These are phyloP conservation scores for Chiridota heheva DNA, from an alignment of 35 echinoderm and acorn worm genomes.

Conservation along the genomic window DNA sequence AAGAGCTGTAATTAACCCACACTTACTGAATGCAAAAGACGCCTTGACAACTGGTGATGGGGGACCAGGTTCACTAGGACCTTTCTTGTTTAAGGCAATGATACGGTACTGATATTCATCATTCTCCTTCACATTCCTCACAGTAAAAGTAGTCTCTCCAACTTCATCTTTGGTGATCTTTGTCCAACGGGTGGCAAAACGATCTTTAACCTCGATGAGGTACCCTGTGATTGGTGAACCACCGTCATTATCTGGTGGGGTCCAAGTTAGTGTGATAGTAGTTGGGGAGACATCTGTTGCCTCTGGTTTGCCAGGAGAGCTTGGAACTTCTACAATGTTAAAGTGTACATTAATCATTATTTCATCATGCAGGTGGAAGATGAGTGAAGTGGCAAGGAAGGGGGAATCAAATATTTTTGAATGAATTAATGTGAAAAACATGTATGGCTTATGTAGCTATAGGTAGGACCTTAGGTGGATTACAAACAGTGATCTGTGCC, in stretches of 20 bases:
- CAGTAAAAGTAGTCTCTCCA: constrained; percentile 50
- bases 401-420: too few species aligned
- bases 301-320: constrained; percentile 46
- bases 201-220: constrained; percentile 84
- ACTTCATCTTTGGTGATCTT: constrained; percentile 76
- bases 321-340: constrained; percentile 54
- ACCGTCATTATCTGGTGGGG: constrained; percentile 59
- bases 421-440: too few species aligned
- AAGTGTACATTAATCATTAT: constrained; percentile 17
- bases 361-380: not conserved
- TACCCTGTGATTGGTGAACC: constrained; percentile 71
- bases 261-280: constrained; percentile 57
- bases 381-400: too few species aligned
- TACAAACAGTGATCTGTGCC: too few species aligned
- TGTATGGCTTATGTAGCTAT: too few species aligned
- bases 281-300: constrained; percentile 42
- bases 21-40: constrained; percentile 70
- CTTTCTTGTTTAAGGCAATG: constrained; percentile 85
- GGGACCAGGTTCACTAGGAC: constrained; percentile 68
- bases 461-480: too few species aligned
- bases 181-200: constrained; percentile 74
- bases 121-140: constrained; percentile 61
- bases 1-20: too few species aligned
- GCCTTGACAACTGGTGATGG: constrained; percentile 40
- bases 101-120: constrained; percentile 85